phyloP scores from a whole-genome alignment of 92 coral and sea anemone species.

The Phenganax subtilis region DNA sequence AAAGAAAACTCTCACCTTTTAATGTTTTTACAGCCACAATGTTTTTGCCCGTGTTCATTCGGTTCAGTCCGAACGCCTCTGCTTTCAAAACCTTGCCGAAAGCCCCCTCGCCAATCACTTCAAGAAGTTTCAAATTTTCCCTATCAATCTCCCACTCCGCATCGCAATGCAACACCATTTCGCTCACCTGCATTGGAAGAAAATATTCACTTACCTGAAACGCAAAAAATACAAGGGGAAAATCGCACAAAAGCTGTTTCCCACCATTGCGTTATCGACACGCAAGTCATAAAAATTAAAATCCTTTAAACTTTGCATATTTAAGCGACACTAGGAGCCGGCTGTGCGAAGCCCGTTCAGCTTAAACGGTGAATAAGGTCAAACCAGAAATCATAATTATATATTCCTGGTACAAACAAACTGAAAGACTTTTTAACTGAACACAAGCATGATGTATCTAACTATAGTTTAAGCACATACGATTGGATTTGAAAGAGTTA shows the following conservation, averaged over 20 bases:
- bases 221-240: background rate
- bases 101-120: slow-evolving; percentile 89
- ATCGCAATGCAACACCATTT: slow-evolving; percentile 67
- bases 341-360: too few relatives aligned
- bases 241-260: background rate
- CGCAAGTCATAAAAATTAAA: too few relatives aligned
- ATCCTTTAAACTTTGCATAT: too few relatives aligned
- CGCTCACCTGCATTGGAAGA: slow-evolving; percentile 53
- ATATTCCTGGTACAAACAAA: too few relatives aligned
- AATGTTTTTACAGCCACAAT: slow-evolving; percentile 92
- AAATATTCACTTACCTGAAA: background rate
- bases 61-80: slow-evolving; percentile 51
- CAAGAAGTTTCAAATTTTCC: slow-evolving; percentile 56
- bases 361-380: too few relatives aligned
- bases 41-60: slow-evolving; percentile 14
- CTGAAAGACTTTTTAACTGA: too few relatives aligned
- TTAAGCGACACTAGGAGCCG: too few relatives aligned
- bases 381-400: too few relatives aligned
- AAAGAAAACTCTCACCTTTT: slow-evolving; percentile 61
- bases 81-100: slow-evolving; percentile 86
- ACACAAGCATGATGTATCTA: too few relatives aligned
- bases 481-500: too few relatives aligned
- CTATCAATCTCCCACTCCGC: slow-evolving; percentile 86
- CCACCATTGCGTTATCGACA: too few relatives aligned
- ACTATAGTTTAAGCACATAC: too few relatives aligned